Percentiles rank a stretch among this genome's conserved stretches.
phyloP scores from a whole-genome alignment of 2,113 vertebrate genomes.

The Siniperca knerii region DNA sequence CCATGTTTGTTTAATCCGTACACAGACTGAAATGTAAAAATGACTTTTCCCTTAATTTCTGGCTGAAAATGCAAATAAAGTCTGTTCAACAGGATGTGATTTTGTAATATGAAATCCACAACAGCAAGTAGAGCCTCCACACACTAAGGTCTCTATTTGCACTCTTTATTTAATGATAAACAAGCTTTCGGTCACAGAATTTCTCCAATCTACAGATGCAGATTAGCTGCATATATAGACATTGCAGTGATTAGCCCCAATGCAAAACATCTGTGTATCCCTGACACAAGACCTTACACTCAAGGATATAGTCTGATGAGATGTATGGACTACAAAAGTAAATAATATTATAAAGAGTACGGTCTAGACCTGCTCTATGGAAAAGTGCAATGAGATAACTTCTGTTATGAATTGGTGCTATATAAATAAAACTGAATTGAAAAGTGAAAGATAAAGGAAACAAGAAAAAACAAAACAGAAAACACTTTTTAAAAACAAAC shows the following conservation, averaged over 20 bases:
- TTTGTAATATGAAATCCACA: not conserved
- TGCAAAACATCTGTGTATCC: conserved; percentile 1
- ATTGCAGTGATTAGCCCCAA: not conserved
- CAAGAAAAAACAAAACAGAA: not conserved
- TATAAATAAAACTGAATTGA: no score
- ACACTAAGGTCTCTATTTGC: not conserved
- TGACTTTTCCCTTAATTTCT: no score
- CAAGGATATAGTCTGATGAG: not conserved
- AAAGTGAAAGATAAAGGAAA: not conserved
- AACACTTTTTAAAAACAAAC: no score
- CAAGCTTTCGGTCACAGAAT: not conserved
- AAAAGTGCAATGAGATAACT: no score
- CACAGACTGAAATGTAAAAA: no score
- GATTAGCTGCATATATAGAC: not conserved
- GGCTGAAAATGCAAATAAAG: no score
- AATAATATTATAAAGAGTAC: not conserved
- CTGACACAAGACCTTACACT: not conserved
- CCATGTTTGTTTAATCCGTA: no score
- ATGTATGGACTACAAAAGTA: not conserved
- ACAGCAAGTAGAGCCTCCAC: not conserved
- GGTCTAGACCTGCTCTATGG: no score
- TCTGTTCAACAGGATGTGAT: no score
- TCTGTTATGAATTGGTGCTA: no score
- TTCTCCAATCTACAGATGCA: not conserved
- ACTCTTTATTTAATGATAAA: conserved; percentile 12